Percentiles rank a stretch among this genome's conserved stretches.
These are phyloP conservation scores for Temnothorax curvispinosus DNA, from an alignment of 1,140 invertebrate species.

Conservation along the genomic window DNA sequence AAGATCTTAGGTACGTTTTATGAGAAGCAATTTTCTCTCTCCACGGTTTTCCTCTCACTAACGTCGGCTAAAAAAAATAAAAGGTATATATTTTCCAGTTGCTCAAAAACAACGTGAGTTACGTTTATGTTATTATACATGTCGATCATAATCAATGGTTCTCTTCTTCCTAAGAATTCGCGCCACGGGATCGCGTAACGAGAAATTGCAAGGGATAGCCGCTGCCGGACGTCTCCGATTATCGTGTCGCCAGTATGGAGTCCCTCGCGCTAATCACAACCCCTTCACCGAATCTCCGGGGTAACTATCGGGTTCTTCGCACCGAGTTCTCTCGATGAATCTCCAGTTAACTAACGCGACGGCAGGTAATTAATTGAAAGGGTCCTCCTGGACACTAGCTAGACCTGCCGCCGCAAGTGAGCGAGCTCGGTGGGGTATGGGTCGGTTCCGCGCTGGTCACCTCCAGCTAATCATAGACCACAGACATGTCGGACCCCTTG, in stretches of 20 bases:
- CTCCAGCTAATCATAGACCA: slow-evolving; percentile 84
- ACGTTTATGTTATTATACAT: background rate
- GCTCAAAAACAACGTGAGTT: background rate
- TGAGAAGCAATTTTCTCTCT: background rate
- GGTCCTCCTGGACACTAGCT: slow-evolving; percentile 73
- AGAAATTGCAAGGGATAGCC: slow-evolving; percentile 13
- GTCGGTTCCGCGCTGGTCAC: slow-evolving; percentile 78
- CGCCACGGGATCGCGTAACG: slow-evolving; percentile 5
- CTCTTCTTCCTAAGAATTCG: background rate
- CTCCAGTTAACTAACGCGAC: slow-evolving; percentile 83
- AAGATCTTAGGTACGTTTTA: background rate
- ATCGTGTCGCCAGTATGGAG: slow-evolving; percentile 31
- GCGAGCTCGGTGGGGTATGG: slow-evolving; percentile 67
- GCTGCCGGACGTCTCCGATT: slow-evolving; percentile 22
- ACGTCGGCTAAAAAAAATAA: background rate
- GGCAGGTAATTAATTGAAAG: slow-evolving; percentile 85
- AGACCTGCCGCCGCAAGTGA: slow-evolving; percentile 56
- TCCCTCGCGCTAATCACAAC: slow-evolving; percentile 68
- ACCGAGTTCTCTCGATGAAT: slow-evolving; percentile 78
- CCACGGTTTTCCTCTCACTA: background rate
- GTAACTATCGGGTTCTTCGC: slow-evolving; percentile 75
- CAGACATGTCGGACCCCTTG: slow-evolving; percentile 77
- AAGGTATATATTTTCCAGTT: background rate
- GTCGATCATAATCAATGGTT: slow-evolving; percentile 1
- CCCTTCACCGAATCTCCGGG: slow-evolving; percentile 66